phyloP scores from a whole-genome alignment of 1,140 invertebrate genomes.

The Drosophila ambigua region DNA sequence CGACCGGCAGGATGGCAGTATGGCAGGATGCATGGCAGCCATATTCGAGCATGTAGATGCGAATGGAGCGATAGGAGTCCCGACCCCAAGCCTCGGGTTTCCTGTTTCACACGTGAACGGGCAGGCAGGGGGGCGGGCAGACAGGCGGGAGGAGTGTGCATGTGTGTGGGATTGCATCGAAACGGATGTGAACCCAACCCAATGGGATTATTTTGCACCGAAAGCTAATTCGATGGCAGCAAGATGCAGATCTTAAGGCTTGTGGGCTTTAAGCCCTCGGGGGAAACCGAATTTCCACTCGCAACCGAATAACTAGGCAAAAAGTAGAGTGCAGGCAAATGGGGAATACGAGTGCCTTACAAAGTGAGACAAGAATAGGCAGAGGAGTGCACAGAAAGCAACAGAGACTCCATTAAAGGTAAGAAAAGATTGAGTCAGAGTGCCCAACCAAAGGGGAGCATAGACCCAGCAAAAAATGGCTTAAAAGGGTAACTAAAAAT shows the following conservation, averaged over 20 bases:
- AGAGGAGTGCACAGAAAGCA: no score
- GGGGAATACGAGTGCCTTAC: no score
- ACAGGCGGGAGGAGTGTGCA: neutral
- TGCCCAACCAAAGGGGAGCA: neutral
- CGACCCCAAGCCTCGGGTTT: conserved; percentile 30
- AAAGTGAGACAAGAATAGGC: neutral
- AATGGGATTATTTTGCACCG: conserved; percentile 29
- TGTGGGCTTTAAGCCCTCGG: neutral
- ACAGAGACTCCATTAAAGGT: neutral
- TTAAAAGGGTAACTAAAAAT: no score
- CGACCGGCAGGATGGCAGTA: conserved; percentile 38
- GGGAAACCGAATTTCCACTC: conserved; percentile 18
- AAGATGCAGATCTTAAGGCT: conserved; percentile 13
- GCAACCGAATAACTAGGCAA: neutral
- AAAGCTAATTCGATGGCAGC: conserved; percentile 33
- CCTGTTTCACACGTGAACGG: conserved; percentile 50
- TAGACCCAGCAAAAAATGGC: no score
- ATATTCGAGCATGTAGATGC: conserved; percentile 26
- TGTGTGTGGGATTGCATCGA: conserved; percentile 1
- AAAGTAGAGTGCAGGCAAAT: conserved; percentile 3
- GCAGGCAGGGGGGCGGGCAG: neutral
- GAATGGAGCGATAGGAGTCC: conserved; percentile 26
- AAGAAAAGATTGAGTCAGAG: neutral
- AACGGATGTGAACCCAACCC: conserved; percentile 22
- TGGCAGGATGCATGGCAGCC: conserved; percentile 39